Evolutionary conservation across 2,888 invertebrate species (phyloP).

Genomic region (Graphium colonna): DNA sequence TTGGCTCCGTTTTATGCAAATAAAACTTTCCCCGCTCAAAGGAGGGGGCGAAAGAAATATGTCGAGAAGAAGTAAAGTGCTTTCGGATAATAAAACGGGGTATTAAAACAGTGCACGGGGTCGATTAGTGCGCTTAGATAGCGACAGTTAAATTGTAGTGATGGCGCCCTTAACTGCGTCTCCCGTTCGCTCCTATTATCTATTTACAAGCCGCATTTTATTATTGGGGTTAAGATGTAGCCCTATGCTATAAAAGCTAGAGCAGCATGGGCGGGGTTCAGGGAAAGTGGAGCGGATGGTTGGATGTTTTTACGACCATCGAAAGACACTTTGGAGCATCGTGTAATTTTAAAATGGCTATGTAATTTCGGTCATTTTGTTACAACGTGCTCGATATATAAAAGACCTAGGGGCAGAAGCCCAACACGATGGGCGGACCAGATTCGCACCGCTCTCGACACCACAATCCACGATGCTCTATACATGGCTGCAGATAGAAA

Average conservation of each 20-base stretch:
- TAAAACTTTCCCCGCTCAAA: conserved; percentile 2
- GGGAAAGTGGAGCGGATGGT: conserved; percentile 61
- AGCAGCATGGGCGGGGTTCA: conserved; percentile 56
- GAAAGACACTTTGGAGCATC: conserved; percentile 78
- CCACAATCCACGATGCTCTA: no score
- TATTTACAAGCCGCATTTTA: conserved; percentile 79
- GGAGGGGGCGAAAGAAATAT: conserved; percentile 16
- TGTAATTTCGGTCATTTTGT: conserved; percentile 40
- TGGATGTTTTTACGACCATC: conserved; percentile 77
- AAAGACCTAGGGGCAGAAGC: no score
- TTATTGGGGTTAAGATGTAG: conserved; percentile 77
- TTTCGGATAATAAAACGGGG: conserved; percentile 45
- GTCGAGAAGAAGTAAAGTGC: conserved; percentile 19
- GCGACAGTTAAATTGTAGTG: conserved; percentile 56
- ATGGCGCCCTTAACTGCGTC: conserved; percentile 73
- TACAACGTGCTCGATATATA: no score
- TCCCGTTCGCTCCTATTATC: conserved; percentile 73
- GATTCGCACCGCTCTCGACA: no score
- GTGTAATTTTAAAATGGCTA: conserved; percentile 63
- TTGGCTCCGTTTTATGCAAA: background rate
- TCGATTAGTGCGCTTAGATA: conserved; percentile 62
- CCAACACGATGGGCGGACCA: no score
- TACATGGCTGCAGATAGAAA: no score
- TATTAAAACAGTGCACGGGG: conserved; percentile 57
- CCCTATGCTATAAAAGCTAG: conserved; percentile 58